phyloP scores from a whole-genome alignment of 2,797 vertebrate species.

The Tapirus indicus region DNA sequence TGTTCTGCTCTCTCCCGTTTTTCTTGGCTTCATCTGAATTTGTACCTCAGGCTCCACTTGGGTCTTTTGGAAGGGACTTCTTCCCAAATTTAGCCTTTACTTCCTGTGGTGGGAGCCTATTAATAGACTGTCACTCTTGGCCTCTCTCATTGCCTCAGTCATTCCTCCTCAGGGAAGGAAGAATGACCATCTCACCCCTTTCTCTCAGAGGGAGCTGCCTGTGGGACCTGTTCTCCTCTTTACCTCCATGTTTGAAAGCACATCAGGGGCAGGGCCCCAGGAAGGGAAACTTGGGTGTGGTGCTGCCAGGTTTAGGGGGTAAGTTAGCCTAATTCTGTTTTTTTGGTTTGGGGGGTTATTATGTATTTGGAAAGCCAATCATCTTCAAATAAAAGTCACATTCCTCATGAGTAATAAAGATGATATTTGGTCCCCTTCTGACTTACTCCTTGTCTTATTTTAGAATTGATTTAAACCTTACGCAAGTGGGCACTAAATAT shows the following conservation, averaged over 20 bases:
- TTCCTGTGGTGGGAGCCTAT: not conserved
- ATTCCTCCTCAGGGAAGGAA: not conserved
- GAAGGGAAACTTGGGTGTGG: not conserved
- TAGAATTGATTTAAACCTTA: not conserved
- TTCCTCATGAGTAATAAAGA: not conserved
- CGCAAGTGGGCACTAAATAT: not conserved
- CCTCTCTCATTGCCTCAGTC: not conserved
- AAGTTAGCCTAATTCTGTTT: not conserved
- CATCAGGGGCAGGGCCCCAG: not conserved
- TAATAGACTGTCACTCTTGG: not conserved
- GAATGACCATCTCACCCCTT: not conserved
- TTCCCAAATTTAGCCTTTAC: not conserved
- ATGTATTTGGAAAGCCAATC: not conserved
- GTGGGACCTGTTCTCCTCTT: not conserved
- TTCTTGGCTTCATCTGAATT: not conserved
- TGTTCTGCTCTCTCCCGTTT: not conserved
- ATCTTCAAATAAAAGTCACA: not conserved
- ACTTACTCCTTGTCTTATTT: not conserved
- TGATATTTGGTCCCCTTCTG: not conserved
- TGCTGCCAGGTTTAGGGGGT: not conserved
- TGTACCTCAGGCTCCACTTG: not conserved
- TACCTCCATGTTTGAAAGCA: not conserved
- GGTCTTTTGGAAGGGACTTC: not conserved
- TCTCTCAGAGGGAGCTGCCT: not conserved
- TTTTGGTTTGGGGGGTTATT: not conserved